These are phyloP conservation scores for Malurus alboscapulatus DNA, from an alignment of 2,113 vertebrate genomes.

Conservation along the genomic window DNA sequence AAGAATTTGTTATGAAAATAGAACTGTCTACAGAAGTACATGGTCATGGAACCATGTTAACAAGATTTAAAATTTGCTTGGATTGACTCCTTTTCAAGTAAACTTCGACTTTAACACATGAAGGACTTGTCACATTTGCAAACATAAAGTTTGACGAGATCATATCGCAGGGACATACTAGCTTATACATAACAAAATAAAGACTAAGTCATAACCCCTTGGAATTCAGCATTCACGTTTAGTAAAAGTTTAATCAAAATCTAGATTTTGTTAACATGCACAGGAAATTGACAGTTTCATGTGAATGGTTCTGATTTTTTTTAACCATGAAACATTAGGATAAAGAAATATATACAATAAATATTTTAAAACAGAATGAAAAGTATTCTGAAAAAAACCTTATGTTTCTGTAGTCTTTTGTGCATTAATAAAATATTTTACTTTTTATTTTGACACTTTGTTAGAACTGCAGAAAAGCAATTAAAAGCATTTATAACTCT, in stretches of 20 bases:
- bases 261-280: background rate
- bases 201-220: background rate
- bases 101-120: background rate
- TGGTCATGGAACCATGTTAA: background rate
- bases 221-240: background rate
- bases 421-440: background rate
- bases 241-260: background rate
- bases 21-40: background rate
- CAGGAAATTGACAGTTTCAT: background rate
- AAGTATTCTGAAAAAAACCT: accelerated
- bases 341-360: accelerated
- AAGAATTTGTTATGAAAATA: background rate
- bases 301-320: background rate
- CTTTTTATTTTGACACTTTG: background rate
- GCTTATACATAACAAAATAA: background rate
- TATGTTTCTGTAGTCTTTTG: accelerated
- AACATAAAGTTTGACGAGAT: background rate
- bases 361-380: background rate
- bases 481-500: background rate
- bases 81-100: background rate
- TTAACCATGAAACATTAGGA: background rate
- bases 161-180: background rate
- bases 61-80: background rate
- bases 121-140: background rate
- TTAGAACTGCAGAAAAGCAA: background rate